A percentile compares a stretch with the other conserved stretches of the same genome.
Evolutionary conservation across 2,113 vertebrate species (phyloP).

Genomic region (Chrysochloris asiatica): DNA sequence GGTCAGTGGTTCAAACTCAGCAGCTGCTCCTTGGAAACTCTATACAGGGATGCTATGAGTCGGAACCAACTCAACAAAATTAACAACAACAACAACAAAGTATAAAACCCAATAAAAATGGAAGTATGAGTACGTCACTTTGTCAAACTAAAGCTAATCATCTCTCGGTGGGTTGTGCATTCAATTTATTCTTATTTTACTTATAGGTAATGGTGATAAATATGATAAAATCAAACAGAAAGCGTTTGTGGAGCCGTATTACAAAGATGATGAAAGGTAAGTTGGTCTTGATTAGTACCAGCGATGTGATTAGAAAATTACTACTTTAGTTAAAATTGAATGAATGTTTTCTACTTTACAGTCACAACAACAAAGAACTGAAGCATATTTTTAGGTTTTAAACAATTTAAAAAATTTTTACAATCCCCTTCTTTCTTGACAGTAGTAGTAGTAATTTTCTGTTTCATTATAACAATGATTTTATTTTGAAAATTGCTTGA

Average conservation of each 20-base stretch:
- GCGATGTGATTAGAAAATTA: neutral
- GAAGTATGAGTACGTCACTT: too few species aligned
- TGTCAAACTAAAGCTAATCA: neutral
- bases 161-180: slow-evolving; percentile 35
- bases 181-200: slow-evolving; percentile 62
- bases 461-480: slow-evolving; percentile 13
- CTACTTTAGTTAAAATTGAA: slow-evolving; percentile 37
- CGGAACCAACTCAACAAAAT: too few species aligned
- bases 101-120: slow-evolving; percentile 17
- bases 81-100: too few species aligned
- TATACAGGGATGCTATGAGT: too few species aligned
- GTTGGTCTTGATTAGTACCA: slow-evolving; percentile 48
- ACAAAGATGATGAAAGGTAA: slow-evolving; percentile 86
- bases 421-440: neutral
- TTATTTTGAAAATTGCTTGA: too few species aligned
- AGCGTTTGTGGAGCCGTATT: slow-evolving; percentile 84
- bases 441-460: slow-evolving; percentile 13
- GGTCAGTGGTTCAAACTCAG: too few species aligned
- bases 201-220: slow-evolving; percentile 82
- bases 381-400: neutral
- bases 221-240: slow-evolving; percentile 85
- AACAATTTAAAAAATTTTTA: slow-evolving; percentile 38
- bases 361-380: neutral
- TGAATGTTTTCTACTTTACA: slow-evolving; percentile 10
- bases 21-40: too few species aligned